Percentiles rank a stretch among this genome's conserved stretches.
Evolutionary conservation across 2,888 invertebrate genomes (phyloP).

Genomic region (Eupeodes latifasciatus): DNA sequence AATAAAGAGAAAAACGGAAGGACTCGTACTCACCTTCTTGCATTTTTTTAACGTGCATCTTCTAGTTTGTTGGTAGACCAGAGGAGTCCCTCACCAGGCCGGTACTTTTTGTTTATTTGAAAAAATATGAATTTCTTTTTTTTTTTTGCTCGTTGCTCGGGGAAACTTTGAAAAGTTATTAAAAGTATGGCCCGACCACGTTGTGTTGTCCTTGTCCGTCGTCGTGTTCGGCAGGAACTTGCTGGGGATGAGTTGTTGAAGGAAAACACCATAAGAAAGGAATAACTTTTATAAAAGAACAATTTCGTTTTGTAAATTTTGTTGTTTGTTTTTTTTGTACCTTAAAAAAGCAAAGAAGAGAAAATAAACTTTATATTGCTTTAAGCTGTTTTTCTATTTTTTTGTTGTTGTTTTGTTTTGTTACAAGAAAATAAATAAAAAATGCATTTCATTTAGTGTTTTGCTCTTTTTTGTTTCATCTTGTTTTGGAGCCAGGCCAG

Average conservation of each 20-base stretch:
- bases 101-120: constrained; percentile 40
- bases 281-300: constrained; percentile 47
- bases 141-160: not conserved
- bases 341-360: not conserved
- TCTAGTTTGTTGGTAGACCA: not conserved
- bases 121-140: constrained; percentile 21
- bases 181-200: constrained; percentile 2
- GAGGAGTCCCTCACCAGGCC: not conserved
- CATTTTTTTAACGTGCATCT: not conserved
- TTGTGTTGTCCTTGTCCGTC: too few relatives aligned
- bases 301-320: not conserved
- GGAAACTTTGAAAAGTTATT: constrained; percentile 51
- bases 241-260: not conserved
- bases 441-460: constrained; percentile 65
- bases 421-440: constrained; percentile 43
- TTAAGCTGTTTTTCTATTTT: constrained; percentile 49
- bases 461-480: constrained; percentile 37
- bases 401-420: not conserved
- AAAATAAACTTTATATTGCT: constrained; percentile 38
- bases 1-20: not conserved
- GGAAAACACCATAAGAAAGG: constrained; percentile 22
- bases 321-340: not conserved
- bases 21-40: not conserved
- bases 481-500: not conserved
- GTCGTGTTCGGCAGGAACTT: constrained; percentile 35